These are phyloP conservation scores for Phaethon lepturus DNA, from an alignment of 2,113 vertebrate genomes.

Conservation along the genomic window DNA sequence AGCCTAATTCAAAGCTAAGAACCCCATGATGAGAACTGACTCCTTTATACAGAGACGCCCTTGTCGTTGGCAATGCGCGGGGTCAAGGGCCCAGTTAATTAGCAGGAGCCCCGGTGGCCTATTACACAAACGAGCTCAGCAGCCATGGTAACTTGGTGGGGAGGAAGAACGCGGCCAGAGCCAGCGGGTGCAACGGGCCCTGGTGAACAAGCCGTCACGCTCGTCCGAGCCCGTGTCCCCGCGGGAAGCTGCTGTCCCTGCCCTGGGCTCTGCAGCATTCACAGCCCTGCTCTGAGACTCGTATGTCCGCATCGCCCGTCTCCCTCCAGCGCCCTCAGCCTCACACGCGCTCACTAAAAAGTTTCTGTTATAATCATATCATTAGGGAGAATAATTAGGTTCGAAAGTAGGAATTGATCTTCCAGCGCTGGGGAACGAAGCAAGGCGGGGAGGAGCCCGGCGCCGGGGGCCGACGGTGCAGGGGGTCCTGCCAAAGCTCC, in stretches of 20 bases:
- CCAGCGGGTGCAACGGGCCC: rapidly evolving
- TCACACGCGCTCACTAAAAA: rapidly evolving
- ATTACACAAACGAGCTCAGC: background rate
- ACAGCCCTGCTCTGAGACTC: background rate
- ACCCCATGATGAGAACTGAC: background rate
- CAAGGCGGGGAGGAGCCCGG: background rate
- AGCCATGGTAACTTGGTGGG: background rate
- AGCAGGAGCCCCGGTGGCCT: background rate
- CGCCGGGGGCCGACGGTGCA: rapidly evolving
- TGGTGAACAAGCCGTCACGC: background rate
- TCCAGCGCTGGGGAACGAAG: background rate
- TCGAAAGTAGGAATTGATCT: background rate
- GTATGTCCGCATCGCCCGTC: rapidly evolving
- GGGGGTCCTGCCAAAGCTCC: too few species aligned
- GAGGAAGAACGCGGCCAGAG: background rate
- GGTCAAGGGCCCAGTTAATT: background rate
- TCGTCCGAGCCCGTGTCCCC: rapidly evolving
- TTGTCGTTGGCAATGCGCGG: rapidly evolving
- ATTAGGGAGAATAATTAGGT: background rate
- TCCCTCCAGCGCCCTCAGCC: background rate
- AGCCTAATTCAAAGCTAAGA: background rate
- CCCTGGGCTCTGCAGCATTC: background rate
- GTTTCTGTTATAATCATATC: background rate
- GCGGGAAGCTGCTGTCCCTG: background rate
- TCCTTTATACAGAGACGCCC: background rate